Evolutionary conservation across 2,888 invertebrate species (phyloP).

Genomic region (Amiota mariae): DNA sequence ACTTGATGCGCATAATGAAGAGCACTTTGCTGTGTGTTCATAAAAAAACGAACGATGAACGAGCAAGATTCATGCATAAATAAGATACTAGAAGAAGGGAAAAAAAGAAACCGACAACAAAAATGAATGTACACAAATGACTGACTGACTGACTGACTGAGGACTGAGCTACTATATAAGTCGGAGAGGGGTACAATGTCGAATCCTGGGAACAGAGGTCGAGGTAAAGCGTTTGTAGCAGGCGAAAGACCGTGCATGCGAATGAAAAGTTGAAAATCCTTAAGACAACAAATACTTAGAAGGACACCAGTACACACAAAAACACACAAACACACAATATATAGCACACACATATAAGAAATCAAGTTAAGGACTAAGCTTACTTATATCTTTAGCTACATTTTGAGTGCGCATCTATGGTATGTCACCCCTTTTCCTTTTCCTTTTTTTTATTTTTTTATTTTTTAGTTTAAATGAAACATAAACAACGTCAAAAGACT

Average conservation of each 20-base stretch:
- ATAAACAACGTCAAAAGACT: slow-evolving; percentile 48
- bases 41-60: slow-evolving; percentile 44
- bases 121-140: no score
- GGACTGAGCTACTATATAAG: no score
- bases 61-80: slow-evolving; percentile 1
- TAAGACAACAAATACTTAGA: slow-evolving; percentile 32
- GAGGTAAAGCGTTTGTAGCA: slow-evolving; percentile 19
- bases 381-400: slow-evolving; percentile 24
- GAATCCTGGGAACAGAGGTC: not conserved
- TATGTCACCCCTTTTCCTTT: not conserved
- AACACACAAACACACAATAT: slow-evolving; percentile 33
- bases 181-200: no score
- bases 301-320: slow-evolving; percentile 42
- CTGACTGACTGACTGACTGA: no score
- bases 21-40: slow-evolving; percentile 63
- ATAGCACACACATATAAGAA: slow-evolving; percentile 42
- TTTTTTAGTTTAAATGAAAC: slow-evolving; percentile 50
- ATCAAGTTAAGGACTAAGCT: slow-evolving; percentile 37
- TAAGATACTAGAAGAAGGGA: not conserved
- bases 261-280: slow-evolving; percentile 28
- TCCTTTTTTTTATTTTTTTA: slow-evolving; percentile 43
- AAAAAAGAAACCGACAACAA: no score
- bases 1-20: slow-evolving; percentile 69
- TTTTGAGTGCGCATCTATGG: slow-evolving; percentile 40
- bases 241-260: not conserved